Evolutionary conservation across 2,888 invertebrate species (phyloP), one percentile per base, ranked within the genome.

Genomic region (Plagiodera versicolora): DNA sequence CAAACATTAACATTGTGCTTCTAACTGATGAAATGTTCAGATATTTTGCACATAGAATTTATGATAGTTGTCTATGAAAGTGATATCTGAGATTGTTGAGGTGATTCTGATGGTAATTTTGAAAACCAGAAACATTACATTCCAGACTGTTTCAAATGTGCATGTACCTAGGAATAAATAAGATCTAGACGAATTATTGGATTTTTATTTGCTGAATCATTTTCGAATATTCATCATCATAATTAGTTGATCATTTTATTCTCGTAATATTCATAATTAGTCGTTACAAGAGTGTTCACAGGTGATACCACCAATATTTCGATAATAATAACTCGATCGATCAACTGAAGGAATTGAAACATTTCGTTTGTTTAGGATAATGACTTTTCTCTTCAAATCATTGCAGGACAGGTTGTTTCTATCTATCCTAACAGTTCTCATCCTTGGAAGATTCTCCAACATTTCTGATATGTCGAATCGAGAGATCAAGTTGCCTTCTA

Each of bases 281-380:
- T 8, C 30, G 4, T n/a, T 51, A 51, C 51, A 51, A 19, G 16
- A 2, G 5, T n/a, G 30, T 11, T n/a, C 18, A 51, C 56, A 56
- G 8, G 10, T 14, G 9, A 57, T 24, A 10, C 56, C 56, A 24
- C 16, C 20, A n/a, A 57, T 48, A 39, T 57, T 56, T 17, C 19
- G 10, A 4, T 1, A 19, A 2, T 18, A 16, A 24, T 46, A 56
- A 24, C 14, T 35, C 8, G 14, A n/a, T 17, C 2, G 9, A 20
- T 11, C 16, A 6, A 17, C 16, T 24, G 24, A 6, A 24, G 6
- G 24, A 17, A 49, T n/a, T 1, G 32, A 16, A 56, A 56, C 19
- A 35, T 48, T 50, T 8, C 19, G 28, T 44, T 16, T 57, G 16
- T 35, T 39, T 1, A 57, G 24, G 17, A 24, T 14, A 44, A 17